Base-by-base conservation (phyloP, 2,113 vertebrate genomes). In the Osmerus mordax region DNA sequence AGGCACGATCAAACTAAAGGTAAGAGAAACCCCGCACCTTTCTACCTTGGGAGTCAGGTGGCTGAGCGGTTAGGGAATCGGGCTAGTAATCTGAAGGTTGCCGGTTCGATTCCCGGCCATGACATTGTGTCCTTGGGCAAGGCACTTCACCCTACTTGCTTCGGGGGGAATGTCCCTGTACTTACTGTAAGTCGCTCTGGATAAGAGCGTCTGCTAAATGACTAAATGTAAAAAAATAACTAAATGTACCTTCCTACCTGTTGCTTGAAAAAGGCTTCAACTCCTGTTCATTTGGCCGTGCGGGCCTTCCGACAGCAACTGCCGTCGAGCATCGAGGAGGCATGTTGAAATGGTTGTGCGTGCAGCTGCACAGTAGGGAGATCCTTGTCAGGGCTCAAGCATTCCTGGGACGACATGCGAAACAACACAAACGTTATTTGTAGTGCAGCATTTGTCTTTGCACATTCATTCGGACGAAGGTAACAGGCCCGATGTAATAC, bases 1-100 rank as follows among this genome's bases (percentile, higher is more conserved):
- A 94, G 95, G 95, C 79, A 94, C 91, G 58, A 86, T 97, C 81
- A 96, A 93, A 73, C 83, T 98, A 70, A 94, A 96, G 96, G 96
- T 97, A 84, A 95, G 95, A 78, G 28, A 8, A 52, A 55, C 54
- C 1, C 60, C 41, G 7, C 2, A 47, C 41, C 7, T 47, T 47
- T 7, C 1, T 12, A 41, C 36, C 36, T 41, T 41, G 21, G 21
- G 21, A 21, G 21, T 21, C 21, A 21, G 21, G 21, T 21, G 21
- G 21, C 21, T 21, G 21, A 21, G 21, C 21, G 21, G 21, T 21
- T 21, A 21, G 21, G 21, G 21, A 21, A 21, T 21, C 21, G 21
- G 21, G 21, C 21, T 21, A 21, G 21, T 21, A 21, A 21, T 21
- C 21, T 21, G 21, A 21, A 21, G 21, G 21, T 21, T 21, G 21